Evolutionary conservation across 92 coral and sea anemone genomes (phyloP).

Genomic region (Nematostella vectensis): DNA sequence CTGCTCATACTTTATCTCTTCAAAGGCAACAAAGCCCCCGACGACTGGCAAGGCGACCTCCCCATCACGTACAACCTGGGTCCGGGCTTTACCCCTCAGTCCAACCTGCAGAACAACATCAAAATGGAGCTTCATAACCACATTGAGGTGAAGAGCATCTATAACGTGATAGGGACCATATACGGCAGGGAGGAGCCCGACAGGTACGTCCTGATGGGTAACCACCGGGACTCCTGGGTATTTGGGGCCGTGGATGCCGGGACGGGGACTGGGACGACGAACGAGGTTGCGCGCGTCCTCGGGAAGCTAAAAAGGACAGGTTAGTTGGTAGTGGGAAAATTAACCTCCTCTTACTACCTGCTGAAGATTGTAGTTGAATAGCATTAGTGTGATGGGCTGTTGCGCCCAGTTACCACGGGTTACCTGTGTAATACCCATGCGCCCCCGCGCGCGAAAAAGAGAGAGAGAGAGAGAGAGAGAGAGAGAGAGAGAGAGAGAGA

Average conservation of each 20-base stretch:
- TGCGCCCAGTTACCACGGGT: too few relatives aligned
- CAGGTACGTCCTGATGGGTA: conserved; percentile 45
- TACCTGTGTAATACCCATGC: too few relatives aligned
- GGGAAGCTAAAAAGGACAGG: conserved; percentile 34
- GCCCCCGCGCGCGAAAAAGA: too few relatives aligned
- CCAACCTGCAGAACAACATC: conserved; percentile 17
- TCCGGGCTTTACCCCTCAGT: conserved; percentile 17
- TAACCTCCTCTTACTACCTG: neutral
- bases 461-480: too few relatives aligned
- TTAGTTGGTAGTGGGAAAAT: neutral
- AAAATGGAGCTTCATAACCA: conserved; percentile 41
- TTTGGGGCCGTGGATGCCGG: conserved; percentile 62
- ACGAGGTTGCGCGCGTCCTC: conserved; percentile 45
- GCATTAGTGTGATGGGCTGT: too few relatives aligned
- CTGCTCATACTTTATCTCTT: neutral
- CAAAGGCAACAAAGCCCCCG: conserved; percentile 40
- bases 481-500: too few relatives aligned
- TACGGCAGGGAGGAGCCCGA: conserved; percentile 64
- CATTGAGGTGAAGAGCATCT: conserved; percentile 23
- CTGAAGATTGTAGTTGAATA: too few relatives aligned
- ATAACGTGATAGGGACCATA: conserved; percentile 60
- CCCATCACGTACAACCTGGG: conserved; percentile 46
- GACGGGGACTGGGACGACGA: conserved; percentile 43
- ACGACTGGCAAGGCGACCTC: conserved; percentile 44
- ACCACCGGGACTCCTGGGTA: conserved; percentile 64